Base-by-base conservation (phyloP, 2,888 invertebrate genomes). In the Conops quadrifasciatus region DNA sequence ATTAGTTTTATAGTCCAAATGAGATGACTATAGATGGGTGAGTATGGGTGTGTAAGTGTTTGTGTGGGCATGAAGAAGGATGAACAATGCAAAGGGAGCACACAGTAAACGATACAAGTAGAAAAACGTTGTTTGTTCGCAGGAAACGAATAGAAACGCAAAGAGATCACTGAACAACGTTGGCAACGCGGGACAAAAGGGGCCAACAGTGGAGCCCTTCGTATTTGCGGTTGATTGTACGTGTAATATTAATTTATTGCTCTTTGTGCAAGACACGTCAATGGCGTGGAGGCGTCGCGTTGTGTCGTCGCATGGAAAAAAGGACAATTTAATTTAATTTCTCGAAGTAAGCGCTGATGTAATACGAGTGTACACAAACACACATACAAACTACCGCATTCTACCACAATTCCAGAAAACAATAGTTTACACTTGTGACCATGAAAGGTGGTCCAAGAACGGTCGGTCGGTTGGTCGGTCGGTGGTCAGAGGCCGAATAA, bases 261-360 rank as follows among this genome's bases (percentile, higher is more conserved):
- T 53, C 21, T 47, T 30, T 21, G 49, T 58, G 49, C 43, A 47
- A 66, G 26, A 70, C 30, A 49, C 65, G 59, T 49, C 43, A 24
- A 15, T 26, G 15, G 7, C 26, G 28, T 15, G 58, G 56, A 9
- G 51, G 62, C 24, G 24, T 67, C 19, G 28, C 26, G 47, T 73
- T 77, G 77, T 78, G 78, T 36, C 36, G 36, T 79, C 77, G 78
- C 80, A 79, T 78, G 80, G 36, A 36, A 81, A 79, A 81, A 80
- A 80, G 81, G 81, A 83, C 80, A 82, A 81, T 82, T 81, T 81
- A 82, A 83, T 83, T 83, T 81, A 80, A 83, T 82, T 81, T 83
- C 74, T 78, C 76, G 77, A 74, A 73, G 26, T 62, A 47, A 53
- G 26, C 26, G 70, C 70, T 64, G 62, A 60, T 53, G 70, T 7